phyloP scores from a whole-genome alignment of 2,113 vertebrate species.

The Oreotrochilus melanogaster region DNA sequence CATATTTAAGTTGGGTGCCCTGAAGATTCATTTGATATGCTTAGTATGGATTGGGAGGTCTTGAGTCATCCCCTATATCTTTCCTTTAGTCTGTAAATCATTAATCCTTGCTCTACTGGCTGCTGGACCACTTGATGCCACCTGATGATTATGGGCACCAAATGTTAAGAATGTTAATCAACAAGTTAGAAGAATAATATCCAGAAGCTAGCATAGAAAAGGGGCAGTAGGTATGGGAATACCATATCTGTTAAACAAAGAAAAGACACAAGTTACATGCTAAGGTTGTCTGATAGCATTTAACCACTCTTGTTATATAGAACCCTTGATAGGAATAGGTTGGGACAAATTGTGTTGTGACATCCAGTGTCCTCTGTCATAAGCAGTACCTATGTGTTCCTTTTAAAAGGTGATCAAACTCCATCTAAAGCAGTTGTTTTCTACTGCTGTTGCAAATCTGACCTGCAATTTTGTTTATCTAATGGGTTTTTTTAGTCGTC shows the following conservation, averaged over 20 bases:
- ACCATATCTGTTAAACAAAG: not conserved
- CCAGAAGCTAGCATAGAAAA: not conserved
- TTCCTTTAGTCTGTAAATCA: slow-evolving; percentile 1
- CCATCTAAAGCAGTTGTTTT: not conserved
- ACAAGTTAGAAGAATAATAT: not conserved
- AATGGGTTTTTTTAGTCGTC: not conserved
- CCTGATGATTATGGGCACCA: not conserved
- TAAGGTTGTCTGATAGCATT: not conserved
- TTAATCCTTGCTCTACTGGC: slow-evolving; percentile 17
- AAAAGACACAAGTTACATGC: not conserved
- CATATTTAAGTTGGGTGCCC: not conserved
- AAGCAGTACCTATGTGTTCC: not conserved
- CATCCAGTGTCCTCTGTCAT: not conserved
- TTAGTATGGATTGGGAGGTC: slow-evolving; percentile 13
- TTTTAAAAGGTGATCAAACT: not conserved
- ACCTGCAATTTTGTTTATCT: not conserved
- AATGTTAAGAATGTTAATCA: not conserved
- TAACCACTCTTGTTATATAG: not conserved
- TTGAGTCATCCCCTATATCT: not conserved
- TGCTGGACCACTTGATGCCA: not conserved
- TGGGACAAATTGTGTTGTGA: not conserved
- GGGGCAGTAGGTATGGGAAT: not conserved
- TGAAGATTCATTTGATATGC: not conserved
- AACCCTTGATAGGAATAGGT: not conserved
- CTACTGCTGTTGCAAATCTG: not conserved